phyloP scores from a whole-genome alignment of 1,140 invertebrate genomes.

The Anadara kagoshimensis region DNA sequence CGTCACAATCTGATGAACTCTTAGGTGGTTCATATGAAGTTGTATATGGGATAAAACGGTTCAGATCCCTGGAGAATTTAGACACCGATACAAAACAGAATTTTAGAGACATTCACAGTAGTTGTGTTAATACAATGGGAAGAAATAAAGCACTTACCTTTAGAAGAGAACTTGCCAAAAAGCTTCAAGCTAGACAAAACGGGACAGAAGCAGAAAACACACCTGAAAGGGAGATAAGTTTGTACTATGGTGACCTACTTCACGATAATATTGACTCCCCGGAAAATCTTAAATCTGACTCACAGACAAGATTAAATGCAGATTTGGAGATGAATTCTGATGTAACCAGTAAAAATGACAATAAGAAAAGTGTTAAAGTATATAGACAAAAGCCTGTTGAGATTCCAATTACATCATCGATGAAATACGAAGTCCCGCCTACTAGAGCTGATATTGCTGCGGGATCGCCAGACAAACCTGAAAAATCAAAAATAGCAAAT shows the following conservation, averaged over 20 bases:
- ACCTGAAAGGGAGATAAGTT: constrained; percentile 20
- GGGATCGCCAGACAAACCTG: neutral
- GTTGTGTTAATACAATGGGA: neutral
- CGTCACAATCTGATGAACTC: too few relatives aligned
- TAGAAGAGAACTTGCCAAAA: constrained; percentile 26
- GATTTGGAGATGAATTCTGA: too few relatives aligned
- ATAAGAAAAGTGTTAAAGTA: too few relatives aligned
- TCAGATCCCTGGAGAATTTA: too few relatives aligned
- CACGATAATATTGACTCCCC: too few relatives aligned
- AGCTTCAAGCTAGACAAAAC: constrained; percentile 20
- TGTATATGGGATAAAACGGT: neutral
- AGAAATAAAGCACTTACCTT: constrained; percentile 25
- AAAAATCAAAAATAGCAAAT: neutral
- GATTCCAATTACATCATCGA: neutral
- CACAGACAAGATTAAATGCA: neutral
- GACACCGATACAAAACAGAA: neutral
- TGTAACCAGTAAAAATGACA: too few relatives aligned
- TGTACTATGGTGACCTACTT: constrained; percentile 22
- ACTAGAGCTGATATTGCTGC: neutral
- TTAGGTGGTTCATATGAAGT: too few relatives aligned
- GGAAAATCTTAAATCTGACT: neutral
- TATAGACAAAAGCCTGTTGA: too few relatives aligned
- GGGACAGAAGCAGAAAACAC: constrained; percentile 5
- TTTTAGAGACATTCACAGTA: neutral
- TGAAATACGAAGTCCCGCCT: neutral